Evolutionary conservation across 2,888 invertebrate species (phyloP), one percentile per base, ranked within the genome.

Genomic region (Orchestes rusci): DNA sequence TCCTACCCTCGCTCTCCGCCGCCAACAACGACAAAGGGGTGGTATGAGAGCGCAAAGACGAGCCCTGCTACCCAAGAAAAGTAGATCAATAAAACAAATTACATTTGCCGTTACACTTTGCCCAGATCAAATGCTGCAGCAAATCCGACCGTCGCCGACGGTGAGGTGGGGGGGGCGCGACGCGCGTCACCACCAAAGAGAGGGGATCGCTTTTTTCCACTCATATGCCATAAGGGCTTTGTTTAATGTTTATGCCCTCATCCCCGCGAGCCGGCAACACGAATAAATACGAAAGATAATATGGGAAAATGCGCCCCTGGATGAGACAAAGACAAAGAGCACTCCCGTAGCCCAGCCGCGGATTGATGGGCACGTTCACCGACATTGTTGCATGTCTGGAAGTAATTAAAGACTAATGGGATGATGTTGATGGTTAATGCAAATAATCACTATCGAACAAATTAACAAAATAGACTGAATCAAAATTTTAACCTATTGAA

Each of bases 61-160:
- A 45, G 49, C 29, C 40, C 43, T 43, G 45, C n/a, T n/a, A 50
- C 45, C 50, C 50, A 50, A 61, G 61, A 59, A 62, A 64, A 65
- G 66, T 67, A 66, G 67, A 68, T 68, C 68, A 67, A 68, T 68
- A 68, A 68, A 51, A 68, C 66, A 67, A 68, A 68, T 67, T 68
- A 68, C 66, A 67, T 66, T 67, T 59, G 57, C 58, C 55, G 61
- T 60, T 60, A 60, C 58, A 61, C 60, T 60, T 61, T 56, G 59
- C 59, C 59, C 60, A 57, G 59, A 59, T 59, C 58, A 59, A 59
- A 57, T 53, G 47, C 51, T 51, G 51, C 46, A 48, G 47, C 51
- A 45, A 51, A 51, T 47, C 51, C 51, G 35, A 45, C 51, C 43
- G 45, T 23, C 38, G 45, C 42, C 42, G 39, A 45, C 7, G 23